Conservation (phyloP, 2,797 vertebrate species). For the Carapus acus region DNA sequence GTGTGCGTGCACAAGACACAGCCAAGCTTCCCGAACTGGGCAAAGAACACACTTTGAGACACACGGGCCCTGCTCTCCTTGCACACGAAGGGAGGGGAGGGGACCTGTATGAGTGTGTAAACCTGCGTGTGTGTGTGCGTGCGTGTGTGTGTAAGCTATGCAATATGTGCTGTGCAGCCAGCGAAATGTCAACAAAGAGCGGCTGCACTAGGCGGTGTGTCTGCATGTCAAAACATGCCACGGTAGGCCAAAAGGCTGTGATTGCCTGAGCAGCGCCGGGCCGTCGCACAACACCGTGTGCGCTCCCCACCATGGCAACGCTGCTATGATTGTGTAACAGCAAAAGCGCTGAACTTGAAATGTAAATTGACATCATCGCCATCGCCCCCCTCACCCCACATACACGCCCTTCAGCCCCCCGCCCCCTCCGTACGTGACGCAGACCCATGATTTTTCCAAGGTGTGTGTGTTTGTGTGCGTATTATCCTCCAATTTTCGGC, state of each 20-base stretch:
- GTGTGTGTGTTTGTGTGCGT: slow-evolving; percentile 30
- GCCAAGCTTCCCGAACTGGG: background rate
- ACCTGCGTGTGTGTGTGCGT: too few species aligned
- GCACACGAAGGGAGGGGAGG: too few species aligned
- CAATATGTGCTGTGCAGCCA: slow-evolving; percentile 48
- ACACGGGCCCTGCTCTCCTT: slow-evolving; percentile 19
- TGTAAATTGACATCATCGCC: slow-evolving; percentile 72
- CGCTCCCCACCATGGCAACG: slow-evolving; percentile 67
- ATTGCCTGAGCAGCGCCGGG: slow-evolving; percentile 51
- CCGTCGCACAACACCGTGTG: slow-evolving; percentile 60
- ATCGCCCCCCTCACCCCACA: too few species aligned
- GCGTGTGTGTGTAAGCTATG: slow-evolving; percentile 41
- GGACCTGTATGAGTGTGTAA: too few species aligned
- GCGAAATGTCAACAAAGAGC: slow-evolving; percentile 65
- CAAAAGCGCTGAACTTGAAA: slow-evolving; percentile 67
- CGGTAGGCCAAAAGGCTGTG: slow-evolving; percentile 64
- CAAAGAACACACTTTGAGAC: slow-evolving; percentile 5
- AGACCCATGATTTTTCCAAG: slow-evolving; percentile 58
- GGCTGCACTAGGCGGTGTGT: slow-evolving; percentile 42
- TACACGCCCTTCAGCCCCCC: too few species aligned
- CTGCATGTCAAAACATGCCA: slow-evolving; percentile 71
- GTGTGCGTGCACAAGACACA: too few species aligned
- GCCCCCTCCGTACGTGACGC: slow-evolving; percentile 37
- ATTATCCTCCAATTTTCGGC: slow-evolving; percentile 12
- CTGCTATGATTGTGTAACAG: slow-evolving; percentile 70